Percentiles rank a stretch among this genome's conserved stretches.
phyloP scores from a whole-genome alignment of 2,888 invertebrate genomes.

The Empis livida region DNA sequence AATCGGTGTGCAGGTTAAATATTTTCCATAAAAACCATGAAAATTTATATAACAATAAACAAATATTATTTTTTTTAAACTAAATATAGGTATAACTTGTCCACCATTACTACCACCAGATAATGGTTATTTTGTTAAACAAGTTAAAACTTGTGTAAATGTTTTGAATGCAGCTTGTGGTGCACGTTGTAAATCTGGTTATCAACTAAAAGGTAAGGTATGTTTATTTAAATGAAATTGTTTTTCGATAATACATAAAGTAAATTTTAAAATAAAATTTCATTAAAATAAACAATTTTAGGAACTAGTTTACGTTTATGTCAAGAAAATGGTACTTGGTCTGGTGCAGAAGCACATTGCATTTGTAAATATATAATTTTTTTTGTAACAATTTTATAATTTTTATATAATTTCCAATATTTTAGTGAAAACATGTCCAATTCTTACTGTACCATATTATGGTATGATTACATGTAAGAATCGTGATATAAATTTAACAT shows the following conservation, averaged over 20 bases:
- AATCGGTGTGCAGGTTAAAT: conserved; percentile 39
- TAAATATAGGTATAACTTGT: conserved; percentile 41
- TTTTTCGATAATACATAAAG: neutral
- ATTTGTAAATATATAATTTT: conserved; percentile 37
- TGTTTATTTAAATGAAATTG: neutral
- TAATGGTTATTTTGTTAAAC: conserved; percentile 53
- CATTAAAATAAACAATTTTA: too few relatives aligned
- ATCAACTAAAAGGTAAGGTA: conserved; percentile 34
- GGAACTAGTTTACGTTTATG: conserved; percentile 47
- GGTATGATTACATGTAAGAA: conserved; percentile 43
- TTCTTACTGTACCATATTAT: conserved; percentile 40
- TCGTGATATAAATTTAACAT: conserved; percentile 23
- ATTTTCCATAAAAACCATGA: conserved; percentile 2
- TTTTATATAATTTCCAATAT: conserved; percentile 10
- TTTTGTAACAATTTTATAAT: neutral
- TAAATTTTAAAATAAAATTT: neutral
- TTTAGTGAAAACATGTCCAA: conserved; percentile 49
- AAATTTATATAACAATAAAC: too few relatives aligned
- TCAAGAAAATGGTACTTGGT: conserved; percentile 50
- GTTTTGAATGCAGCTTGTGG: conserved; percentile 60
- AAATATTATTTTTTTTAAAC: too few relatives aligned
- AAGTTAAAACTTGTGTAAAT: conserved; percentile 42
- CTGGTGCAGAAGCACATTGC: conserved; percentile 48
- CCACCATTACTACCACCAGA: conserved; percentile 44
- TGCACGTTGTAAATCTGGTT: conserved; percentile 51